Percentiles rank a stretch among this genome's conserved stretches.
Evolutionary conservation across 2,888 invertebrate species (phyloP).

Genomic region (Eumacrocentrus americanus): DNA sequence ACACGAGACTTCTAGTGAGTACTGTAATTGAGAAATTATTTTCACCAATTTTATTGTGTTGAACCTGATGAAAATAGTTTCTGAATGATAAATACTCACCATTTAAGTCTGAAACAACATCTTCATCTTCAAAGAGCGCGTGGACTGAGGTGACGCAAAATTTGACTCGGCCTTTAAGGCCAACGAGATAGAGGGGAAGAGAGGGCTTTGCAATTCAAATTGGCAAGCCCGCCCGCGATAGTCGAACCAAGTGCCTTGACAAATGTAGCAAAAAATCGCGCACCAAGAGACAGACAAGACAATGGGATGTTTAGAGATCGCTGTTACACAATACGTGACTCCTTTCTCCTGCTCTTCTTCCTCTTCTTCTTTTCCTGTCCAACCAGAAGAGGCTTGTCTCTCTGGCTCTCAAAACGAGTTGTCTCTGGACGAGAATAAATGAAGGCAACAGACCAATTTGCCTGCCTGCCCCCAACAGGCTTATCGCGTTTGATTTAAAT

Average conservation of each 20-base stretch:
- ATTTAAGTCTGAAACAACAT: background rate
- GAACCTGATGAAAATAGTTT: too few species aligned
- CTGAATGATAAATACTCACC: too few species aligned
- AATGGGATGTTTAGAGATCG: constrained; percentile 59
- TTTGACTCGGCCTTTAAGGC: constrained; percentile 33
- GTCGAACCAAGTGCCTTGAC: constrained; percentile 51
- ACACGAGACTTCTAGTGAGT: too few species aligned
- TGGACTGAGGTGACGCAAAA: constrained; percentile 31
- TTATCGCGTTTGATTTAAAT: constrained; percentile 21
- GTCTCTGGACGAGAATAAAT: constrained; percentile 15
- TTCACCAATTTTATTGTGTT: too few species aligned
- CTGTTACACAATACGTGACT: constrained; percentile 45
- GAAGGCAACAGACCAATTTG: constrained; percentile 19
- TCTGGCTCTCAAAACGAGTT: background rate
- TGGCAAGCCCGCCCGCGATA: constrained; percentile 36
- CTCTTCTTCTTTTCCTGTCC: constrained; percentile 19
- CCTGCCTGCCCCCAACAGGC: constrained; percentile 8
- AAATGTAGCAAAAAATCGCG: constrained; percentile 50
- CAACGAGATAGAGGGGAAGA: background rate
- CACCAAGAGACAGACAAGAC: constrained; percentile 57
- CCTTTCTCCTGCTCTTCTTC: constrained; percentile 32
- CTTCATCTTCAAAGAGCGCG: background rate
- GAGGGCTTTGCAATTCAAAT: constrained; percentile 57
- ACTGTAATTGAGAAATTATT: too few species aligned
- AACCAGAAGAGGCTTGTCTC: constrained; percentile 5